Evolutionary conservation across 1,140 invertebrate genomes (phyloP), one percentile per base, ranked within the genome.

Genomic region (Palaemon carinicauda): DNA sequence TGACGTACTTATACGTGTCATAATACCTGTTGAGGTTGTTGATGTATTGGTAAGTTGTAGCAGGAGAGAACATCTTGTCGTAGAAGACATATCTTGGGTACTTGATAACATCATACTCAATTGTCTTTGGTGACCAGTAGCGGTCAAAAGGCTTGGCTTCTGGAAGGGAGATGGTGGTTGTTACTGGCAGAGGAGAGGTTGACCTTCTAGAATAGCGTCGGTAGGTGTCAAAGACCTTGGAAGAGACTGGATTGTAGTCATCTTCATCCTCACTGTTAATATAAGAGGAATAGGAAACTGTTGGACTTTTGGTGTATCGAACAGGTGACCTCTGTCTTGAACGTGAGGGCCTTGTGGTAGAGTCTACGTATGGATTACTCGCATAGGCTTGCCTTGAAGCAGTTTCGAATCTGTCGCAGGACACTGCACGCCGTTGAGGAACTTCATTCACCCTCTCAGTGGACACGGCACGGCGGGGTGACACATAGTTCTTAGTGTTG

Each of bases 181-280:
- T 54, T 21, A 19, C 9, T n/a, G 78, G 78, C 7, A 56, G 24
- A 14, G 78, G 78, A 24, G n/a, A 53, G 3, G 80, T 82, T 12
- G 51, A 19, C 3, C 33, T 52, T 29, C 80, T 69, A 5, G 65
- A 50, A 65, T 86, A 86, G 19, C 83, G 77, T 50, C 19, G 50
- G 83, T 86, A 86, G 0, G 83, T 86, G 51, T 86, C 83, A 19
- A 86, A 86, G 50, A 86, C 83, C 77, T 86, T 86, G 27, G 77
- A 17, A 27, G 50, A 51, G n/a, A 54, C 29, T 1, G 53, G 53
- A 27, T 65, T 31, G 9, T 79, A 74, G 27, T 77, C 53, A 19
- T 81, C 79, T 2, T 14, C 21, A 9, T 60, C 71, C 3, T 86
- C 83, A 21, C 73, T 65, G n/a, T 73, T n/a, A n/a, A 33, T 15